Evolutionary conservation across 2,113 vertebrate species (phyloP).

Genomic region (Poecilia latipinna): DNA sequence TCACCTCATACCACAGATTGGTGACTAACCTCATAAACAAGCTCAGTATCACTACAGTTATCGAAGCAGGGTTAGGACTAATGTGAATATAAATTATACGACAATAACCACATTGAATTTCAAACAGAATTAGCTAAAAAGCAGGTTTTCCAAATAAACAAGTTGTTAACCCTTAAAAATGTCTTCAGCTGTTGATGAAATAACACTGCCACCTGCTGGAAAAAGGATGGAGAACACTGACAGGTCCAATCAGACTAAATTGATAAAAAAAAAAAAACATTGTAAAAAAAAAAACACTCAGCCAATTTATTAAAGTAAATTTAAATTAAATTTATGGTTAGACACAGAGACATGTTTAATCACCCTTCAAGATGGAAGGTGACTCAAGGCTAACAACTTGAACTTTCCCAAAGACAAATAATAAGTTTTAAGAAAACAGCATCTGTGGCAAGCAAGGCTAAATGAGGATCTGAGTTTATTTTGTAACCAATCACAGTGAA

Average conservation of each 20-base stretch:
- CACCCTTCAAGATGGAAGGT: too few relatives aligned
- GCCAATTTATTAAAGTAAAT: not conserved
- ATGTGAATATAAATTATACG: not conserved
- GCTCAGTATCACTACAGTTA: not conserved
- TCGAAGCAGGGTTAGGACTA: not conserved
- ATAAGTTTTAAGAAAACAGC: too few relatives aligned
- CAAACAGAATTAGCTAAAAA: not conserved
- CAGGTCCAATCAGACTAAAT: too few relatives aligned
- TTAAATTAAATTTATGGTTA: too few relatives aligned
- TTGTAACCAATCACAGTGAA: too few relatives aligned
- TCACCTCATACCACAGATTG: slow-evolving; percentile 5
- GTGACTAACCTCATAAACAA: slow-evolving; percentile 33
- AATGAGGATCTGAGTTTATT: too few relatives aligned
- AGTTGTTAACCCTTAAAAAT: not conserved
- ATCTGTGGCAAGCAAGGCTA: too few relatives aligned
- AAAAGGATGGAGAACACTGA: not conserved
- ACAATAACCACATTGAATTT: not conserved
- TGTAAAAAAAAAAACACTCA: too few relatives aligned
- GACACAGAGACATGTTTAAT: too few relatives aligned
- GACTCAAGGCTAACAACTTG: too few relatives aligned
- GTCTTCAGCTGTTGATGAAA: not conserved
- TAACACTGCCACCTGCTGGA: slow-evolving; percentile 63
- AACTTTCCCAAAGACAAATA: too few relatives aligned
- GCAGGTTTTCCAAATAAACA: not conserved
- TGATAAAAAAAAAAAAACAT: too few relatives aligned